Percentiles rank a stretch among this genome's conserved stretches.
Conservation (phyloP, 1,140 invertebrate genomes). For the Scaptomyza montana region DNA sequence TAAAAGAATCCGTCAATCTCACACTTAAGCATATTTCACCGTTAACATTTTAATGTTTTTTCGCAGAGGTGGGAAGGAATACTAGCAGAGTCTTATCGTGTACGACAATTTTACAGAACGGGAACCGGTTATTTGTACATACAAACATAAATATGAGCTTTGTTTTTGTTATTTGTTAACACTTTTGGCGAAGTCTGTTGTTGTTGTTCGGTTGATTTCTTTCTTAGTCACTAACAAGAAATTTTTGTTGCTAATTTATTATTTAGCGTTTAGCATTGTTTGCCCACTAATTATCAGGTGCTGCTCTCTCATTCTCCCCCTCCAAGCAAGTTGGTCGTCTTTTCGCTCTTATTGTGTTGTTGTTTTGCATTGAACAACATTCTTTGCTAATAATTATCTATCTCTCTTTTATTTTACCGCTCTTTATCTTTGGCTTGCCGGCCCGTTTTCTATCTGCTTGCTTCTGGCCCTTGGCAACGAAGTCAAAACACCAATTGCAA, state of each 20-base stretch:
- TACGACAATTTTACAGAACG: slow-evolving; percentile 23
- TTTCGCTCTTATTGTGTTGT: background rate
- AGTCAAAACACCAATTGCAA: slow-evolving; percentile 26
- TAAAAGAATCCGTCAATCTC: slow-evolving; percentile 33
- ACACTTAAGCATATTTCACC: slow-evolving; percentile 39
- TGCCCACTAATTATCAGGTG: slow-evolving; percentile 19
- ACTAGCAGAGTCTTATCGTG: slow-evolving; percentile 54
- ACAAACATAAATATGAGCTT: background rate
- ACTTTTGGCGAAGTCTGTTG: slow-evolving; percentile 44
- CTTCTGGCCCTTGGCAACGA: slow-evolving; percentile 31
- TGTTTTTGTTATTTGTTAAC: slow-evolving; percentile 28
- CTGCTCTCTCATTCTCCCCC: slow-evolving; percentile 1
- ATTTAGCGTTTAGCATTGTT: slow-evolving; percentile 22
- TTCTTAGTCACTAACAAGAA: slow-evolving; percentile 31
- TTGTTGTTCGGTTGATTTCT: slow-evolving; percentile 14
- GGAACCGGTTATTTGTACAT: slow-evolving; percentile 59
- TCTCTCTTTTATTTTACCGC: background rate
- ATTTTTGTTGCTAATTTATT: slow-evolving; percentile 15
- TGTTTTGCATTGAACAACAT: slow-evolving; percentile 29
- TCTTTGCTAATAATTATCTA: slow-evolving; percentile 24
- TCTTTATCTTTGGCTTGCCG: slow-evolving; percentile 1
- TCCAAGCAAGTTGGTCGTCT: background rate
- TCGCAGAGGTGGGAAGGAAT: slow-evolving; percentile 2
- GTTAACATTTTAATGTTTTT: slow-evolving; percentile 16
- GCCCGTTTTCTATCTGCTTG: background rate